These are phyloP conservation scores for Drosophila greeni DNA, from an alignment of 2,888 invertebrate genomes.

Conservation along the genomic window DNA sequence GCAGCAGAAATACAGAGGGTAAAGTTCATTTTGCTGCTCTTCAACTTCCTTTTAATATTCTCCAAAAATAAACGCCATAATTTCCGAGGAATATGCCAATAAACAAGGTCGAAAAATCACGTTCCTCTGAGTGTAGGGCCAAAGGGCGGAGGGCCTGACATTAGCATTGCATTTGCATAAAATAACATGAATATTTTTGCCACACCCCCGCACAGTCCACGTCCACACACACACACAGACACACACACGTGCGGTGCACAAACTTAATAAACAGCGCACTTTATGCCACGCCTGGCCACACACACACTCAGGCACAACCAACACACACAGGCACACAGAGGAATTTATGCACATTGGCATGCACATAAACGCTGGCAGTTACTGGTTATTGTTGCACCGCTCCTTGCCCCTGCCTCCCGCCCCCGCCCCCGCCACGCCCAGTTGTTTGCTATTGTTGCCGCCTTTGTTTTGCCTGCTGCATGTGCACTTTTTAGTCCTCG, in stretches of 20 bases:
- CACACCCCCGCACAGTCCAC: slow-evolving; percentile 11
- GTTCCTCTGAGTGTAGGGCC: slow-evolving; percentile 8
- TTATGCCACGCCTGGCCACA: slow-evolving; percentile 40
- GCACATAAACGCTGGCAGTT: slow-evolving; percentile 60
- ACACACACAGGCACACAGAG: slow-evolving; percentile 2
- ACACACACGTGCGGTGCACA: slow-evolving; percentile 35
- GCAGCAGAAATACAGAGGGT: background rate
- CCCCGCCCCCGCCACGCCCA: slow-evolving; percentile 8
- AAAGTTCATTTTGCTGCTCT: too few species aligned
- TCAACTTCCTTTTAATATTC: too few species aligned
- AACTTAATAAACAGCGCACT: slow-evolving; percentile 67
- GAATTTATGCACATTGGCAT: slow-evolving; percentile 64
- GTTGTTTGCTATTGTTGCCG: slow-evolving; percentile 41
- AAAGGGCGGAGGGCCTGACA: slow-evolving; percentile 23
- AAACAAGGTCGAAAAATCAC: slow-evolving; percentile 6
- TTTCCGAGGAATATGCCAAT: background rate
- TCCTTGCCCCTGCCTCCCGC: slow-evolving; percentile 39
- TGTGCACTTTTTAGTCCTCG: slow-evolving; percentile 56
- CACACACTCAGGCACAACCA: slow-evolving; percentile 5
- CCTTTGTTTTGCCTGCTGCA: slow-evolving; percentile 36
- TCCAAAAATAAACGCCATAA: background rate
- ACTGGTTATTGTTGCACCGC: slow-evolving; percentile 37
- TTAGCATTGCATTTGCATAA: slow-evolving; percentile 67
- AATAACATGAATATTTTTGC: slow-evolving; percentile 44
- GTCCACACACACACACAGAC: background rate